phyloP scores from a whole-genome alignment of 2,797 vertebrate species.

The Muscicapa comitata region DNA sequence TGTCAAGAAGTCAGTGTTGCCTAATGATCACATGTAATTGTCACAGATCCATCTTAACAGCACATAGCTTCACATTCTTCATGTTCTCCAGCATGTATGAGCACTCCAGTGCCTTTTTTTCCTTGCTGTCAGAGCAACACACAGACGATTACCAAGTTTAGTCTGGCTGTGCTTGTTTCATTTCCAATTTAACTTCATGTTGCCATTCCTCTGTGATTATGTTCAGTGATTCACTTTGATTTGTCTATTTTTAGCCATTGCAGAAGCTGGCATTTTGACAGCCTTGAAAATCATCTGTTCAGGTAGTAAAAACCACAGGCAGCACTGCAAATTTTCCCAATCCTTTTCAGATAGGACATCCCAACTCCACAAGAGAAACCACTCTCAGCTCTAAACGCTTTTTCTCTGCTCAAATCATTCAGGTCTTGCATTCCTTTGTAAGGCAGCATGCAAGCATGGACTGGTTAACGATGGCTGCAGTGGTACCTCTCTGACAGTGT shows the following conservation, averaged over 20 bases:
- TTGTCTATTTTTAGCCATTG: conserved; percentile 19
- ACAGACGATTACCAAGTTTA: background rate
- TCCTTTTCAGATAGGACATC: background rate
- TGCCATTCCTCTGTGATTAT: conserved; percentile 1
- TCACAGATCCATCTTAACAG: background rate
- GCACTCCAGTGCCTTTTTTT: background rate
- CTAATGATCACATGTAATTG: background rate
- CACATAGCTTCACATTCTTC: background rate
- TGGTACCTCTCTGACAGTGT: background rate
- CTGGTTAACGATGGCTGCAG: background rate
- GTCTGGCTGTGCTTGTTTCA: background rate
- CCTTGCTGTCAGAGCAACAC: background rate
- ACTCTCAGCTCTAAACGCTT: background rate
- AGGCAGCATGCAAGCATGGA: background rate
- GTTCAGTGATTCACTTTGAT: conserved; percentile 33
- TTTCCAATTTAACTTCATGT: conserved; percentile 43
- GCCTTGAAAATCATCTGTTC: background rate
- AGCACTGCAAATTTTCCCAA: background rate
- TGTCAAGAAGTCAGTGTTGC: background rate
- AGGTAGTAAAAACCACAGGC: background rate
- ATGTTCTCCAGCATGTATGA: conserved; percentile 13
- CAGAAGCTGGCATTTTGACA: conserved; percentile 7
- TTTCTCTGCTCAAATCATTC: background rate
- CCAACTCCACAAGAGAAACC: background rate
- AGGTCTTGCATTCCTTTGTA: background rate